Base-by-base conservation (phyloP, 2,797 vertebrate genomes). In the Anguilla megastoma region DNA sequence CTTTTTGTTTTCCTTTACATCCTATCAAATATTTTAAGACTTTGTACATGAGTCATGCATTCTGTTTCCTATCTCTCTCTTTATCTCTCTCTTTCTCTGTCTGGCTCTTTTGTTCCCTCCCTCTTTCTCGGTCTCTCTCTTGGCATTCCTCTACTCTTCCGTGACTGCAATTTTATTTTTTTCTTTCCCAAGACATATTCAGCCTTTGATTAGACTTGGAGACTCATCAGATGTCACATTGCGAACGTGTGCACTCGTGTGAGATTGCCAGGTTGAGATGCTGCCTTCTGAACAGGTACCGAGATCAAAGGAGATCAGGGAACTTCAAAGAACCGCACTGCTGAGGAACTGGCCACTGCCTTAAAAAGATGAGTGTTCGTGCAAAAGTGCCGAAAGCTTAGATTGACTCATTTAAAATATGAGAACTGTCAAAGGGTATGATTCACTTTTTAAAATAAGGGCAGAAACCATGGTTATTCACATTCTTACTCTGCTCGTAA, bases 1-100 rank as follows among this genome's bases (percentile, higher is more conserved):
- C 60, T 58, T 89, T 89, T 92, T 89, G 92, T 90, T 92, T 95
- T 89, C 91, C 88, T 27, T 80, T n/a, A 76, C 63, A 90, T 88
- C 30, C 74, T 90, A 36, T 88, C 91, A 88, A 84, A 86, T 90
- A 36, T 90, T 85, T 92, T 88, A 90, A 89, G 85, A 87, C 86
- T 91, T 82, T 85, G 36, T 87, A 88, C 71, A 87, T 48, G 71
- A 93, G 91, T 92, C 88, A 89, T 60, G 87, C 41, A 91, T 86
- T 63, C 2, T 63, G 21, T 66, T 66, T 6, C n/a, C 21, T 6
- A 66, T 66, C 63, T 84, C 89, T 87, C 14, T 41, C 74, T 79
- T 16, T 41, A 0, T 76, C 71, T 69, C 63, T 69, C 63, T 69
- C 63, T 69, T 9, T 76, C 9, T 76, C 30, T 76, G 9, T 33